These are phyloP conservation scores for Neoniphon sammara DNA, from an alignment of 2,797 vertebrate genomes.

Conservation along the genomic window DNA sequence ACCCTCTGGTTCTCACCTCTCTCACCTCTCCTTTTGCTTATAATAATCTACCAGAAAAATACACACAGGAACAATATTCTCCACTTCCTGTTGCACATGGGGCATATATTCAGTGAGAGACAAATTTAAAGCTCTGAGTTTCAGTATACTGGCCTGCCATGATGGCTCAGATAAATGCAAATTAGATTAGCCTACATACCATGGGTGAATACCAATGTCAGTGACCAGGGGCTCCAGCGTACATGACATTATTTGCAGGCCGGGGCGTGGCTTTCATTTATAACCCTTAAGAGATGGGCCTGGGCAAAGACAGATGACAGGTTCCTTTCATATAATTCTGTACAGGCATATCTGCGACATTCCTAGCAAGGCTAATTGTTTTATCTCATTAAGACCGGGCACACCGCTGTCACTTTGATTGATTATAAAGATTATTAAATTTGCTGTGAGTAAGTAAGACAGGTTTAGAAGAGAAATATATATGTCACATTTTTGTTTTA, in stretches of 20 bases:
- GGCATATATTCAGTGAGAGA: neutral
- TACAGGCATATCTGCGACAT: neutral
- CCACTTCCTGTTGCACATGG: neutral
- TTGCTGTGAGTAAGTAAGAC: neutral
- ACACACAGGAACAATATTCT: neutral
- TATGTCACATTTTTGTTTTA: neutral
- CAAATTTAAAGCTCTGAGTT: neutral
- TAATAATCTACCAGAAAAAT: constrained; percentile 23
- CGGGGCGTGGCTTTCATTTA: constrained; percentile 23
- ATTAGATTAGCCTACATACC: constrained; percentile 1
- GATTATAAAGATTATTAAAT: constrained; percentile 32
- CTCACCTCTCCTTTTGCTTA: constrained; percentile 21
- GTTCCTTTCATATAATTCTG: constrained; percentile 23
- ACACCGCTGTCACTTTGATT: constrained; percentile 14
- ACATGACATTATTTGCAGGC: constrained; percentile 19
- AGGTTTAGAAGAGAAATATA: no score
- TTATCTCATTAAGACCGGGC: constrained; percentile 27
- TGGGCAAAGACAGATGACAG: constrained; percentile 12
- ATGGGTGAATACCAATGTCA: constrained; percentile 9
- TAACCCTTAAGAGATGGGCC: constrained; percentile 4
- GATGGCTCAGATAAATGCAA: neutral
- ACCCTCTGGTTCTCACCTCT: constrained; percentile 64
- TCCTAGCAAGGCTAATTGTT: constrained; percentile 9
- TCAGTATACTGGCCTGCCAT: neutral
- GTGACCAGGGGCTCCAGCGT: constrained; percentile 3